Evolutionary conservation across 2,113 vertebrate species (phyloP).

Genomic region (Sphyrna mokarran): DNA sequence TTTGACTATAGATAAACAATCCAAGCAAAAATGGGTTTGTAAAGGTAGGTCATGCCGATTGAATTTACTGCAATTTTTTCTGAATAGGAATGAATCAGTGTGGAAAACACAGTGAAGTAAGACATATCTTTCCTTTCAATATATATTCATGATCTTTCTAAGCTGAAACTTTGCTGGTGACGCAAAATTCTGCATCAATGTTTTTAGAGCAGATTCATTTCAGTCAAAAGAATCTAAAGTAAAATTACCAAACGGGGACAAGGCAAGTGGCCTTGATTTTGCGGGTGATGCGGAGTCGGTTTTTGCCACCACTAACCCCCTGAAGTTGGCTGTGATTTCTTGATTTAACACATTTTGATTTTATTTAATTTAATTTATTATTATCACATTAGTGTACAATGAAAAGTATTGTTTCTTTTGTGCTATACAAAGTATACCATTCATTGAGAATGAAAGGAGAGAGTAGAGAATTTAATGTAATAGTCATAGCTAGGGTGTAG

Average conservation of each 20-base stretch:
- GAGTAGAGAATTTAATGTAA: no score
- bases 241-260: not conserved
- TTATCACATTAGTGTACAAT: no score
- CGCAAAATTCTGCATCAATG: not conserved
- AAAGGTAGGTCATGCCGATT: not conserved
- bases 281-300: not conserved
- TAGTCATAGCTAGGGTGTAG: no score
- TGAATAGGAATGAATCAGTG: not conserved
- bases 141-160: conserved; percentile 3
- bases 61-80: not conserved
- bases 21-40: not conserved
- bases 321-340: not conserved
- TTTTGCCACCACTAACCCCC: not conserved
- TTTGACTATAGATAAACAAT: not conserved
- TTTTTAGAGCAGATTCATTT: not conserved
- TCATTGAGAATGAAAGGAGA: no score
- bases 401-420: no score
- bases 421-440: no score
- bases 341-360: not conserved
- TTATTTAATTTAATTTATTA: no score
- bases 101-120: not conserved
- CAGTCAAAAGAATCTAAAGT: not conserved
- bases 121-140: not conserved
- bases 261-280: not conserved
- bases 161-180: not conserved